Percentiles rank a stretch among this genome's conserved stretches.
These are phyloP conservation scores for Notolepis coatsorum DNA, from an alignment of 2,797 vertebrate genomes.

Conservation along the genomic window DNA sequence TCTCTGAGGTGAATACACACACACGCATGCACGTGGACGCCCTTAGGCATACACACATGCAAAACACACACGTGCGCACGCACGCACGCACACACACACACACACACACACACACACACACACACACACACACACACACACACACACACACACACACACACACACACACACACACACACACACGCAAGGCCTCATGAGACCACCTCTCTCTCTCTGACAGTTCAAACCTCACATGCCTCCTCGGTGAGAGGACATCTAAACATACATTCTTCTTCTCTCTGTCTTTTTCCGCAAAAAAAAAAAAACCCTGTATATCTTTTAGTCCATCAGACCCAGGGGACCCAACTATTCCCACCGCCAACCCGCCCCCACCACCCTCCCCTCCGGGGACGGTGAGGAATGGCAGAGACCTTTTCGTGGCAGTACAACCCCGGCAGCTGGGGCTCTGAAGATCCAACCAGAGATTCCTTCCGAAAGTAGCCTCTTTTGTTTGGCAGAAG, in stretches of 20 bases:
- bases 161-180: no score
- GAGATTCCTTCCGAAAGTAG: no score
- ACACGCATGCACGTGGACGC: neutral
- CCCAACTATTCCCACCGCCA: no score
- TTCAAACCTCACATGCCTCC: constrained; percentile 6
- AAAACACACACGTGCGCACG: constrained; percentile 3
- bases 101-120: neutral
- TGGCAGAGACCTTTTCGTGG: neutral
- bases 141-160: neutral
- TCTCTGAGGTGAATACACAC: neutral
- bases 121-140: neutral
- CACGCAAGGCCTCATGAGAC: constrained; percentile 14
- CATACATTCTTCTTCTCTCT: constrained; percentile 18
- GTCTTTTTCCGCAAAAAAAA: constrained; percentile 11
- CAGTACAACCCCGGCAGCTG: neutral
- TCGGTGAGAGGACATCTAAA: constrained; percentile 23
- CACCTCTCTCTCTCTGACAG: neutral
- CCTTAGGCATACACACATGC: neutral
- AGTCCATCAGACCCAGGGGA: constrained; percentile 3
- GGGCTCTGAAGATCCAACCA: no score
- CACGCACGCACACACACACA: neutral
- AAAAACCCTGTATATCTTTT: constrained; percentile 34
- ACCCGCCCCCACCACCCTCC: constrained; percentile 21
- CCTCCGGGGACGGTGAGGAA: constrained; percentile 26
- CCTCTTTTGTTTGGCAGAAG: no score